Percentiles rank a stretch among this genome's conserved stretches.
Evolutionary conservation across 2,113 vertebrate genomes (phyloP).

Genomic region (Elephas maximus): DNA sequence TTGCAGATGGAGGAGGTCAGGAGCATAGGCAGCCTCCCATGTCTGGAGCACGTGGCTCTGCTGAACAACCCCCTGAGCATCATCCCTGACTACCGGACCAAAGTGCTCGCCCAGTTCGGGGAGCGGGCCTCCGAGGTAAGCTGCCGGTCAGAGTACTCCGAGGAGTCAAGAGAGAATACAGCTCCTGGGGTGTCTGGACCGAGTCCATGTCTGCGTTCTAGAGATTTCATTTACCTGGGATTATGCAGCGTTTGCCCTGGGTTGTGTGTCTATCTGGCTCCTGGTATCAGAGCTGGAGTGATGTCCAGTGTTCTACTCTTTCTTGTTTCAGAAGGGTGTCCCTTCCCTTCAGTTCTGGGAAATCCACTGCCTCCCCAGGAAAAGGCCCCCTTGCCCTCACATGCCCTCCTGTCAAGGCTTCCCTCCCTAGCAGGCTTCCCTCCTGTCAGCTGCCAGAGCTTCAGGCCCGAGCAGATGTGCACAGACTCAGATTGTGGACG

Average conservation of each 20-base stretch:
- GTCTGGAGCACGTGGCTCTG: conserved; percentile 94
- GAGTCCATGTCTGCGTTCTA: background rate
- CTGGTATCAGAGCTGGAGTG: background rate
- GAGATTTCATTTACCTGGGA: too few species aligned
- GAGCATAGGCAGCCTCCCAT: conserved; percentile 94
- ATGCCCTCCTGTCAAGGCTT: accelerated
- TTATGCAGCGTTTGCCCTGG: background rate
- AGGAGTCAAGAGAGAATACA: background rate
- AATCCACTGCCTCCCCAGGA: background rate
- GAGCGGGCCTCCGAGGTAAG: conserved; percentile 97
- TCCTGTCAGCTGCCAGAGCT: accelerated
- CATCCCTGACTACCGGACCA: conserved; percentile 98
- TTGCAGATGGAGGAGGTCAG: conserved; percentile 95
- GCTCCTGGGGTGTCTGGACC: background rate
- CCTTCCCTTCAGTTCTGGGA: background rate
- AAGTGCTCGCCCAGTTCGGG: conserved; percentile 97
- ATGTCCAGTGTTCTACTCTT: background rate
- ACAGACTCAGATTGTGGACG: background rate
- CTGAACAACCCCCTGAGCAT: conserved; percentile 95
- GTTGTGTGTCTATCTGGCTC: background rate
- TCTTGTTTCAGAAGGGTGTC: background rate
- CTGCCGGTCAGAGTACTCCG: background rate
- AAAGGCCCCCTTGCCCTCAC: background rate
- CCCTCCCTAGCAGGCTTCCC: background rate
- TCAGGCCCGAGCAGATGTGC: background rate